Evolutionary conservation across 2,888 invertebrate genomes (phyloP).

Genomic region (Pheosia gnoma): DNA sequence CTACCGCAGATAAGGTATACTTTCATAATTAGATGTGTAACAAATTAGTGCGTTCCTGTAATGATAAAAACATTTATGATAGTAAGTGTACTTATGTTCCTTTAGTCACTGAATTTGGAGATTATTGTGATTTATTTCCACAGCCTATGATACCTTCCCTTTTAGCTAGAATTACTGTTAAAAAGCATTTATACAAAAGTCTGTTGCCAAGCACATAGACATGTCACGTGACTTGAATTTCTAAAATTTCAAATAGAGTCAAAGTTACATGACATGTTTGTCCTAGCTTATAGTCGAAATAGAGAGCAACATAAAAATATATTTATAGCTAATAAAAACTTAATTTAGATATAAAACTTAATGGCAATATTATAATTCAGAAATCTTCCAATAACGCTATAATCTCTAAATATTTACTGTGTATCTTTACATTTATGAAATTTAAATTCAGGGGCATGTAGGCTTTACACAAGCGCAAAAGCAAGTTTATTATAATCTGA

Average conservation of each 20-base stretch:
- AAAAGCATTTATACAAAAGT: too few species aligned
- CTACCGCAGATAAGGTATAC: background rate
- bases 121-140: background rate
- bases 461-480: background rate
- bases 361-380: background rate
- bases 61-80: too few species aligned
- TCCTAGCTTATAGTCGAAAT: background rate
- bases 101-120: too few species aligned
- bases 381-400: background rate
- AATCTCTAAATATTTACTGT: background rate
- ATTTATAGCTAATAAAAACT: slow-evolving; percentile 5
- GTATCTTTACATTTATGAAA: background rate
- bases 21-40: too few species aligned
- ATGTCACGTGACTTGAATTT: too few species aligned
- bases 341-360: background rate
- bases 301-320: background rate
- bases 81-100: too few species aligned
- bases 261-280: too few species aligned
- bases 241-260: too few species aligned
- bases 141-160: background rate
- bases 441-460: background rate
- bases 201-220: too few species aligned
- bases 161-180: too few species aligned
- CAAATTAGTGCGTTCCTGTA: too few species aligned
- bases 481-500: background rate